Evolutionary conservation across 2,888 invertebrate species (phyloP).

Genomic region (Xestobium rufovillosum): DNA sequence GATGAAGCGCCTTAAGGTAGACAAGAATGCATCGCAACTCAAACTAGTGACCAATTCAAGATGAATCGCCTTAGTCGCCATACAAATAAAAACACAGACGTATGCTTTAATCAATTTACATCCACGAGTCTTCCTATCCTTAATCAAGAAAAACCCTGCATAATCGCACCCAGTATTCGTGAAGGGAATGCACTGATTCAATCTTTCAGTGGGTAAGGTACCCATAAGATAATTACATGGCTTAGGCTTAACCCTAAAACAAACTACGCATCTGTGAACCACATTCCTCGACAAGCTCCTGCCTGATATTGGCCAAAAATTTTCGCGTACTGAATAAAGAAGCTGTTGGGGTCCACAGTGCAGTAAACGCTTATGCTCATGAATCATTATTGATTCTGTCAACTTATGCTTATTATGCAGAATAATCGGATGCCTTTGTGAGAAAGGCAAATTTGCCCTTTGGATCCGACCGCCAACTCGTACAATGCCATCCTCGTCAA

Average conservation of each 20-base stretch:
- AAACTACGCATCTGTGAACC: no score
- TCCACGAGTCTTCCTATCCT: slow-evolving; percentile 18
- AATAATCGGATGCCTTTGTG: slow-evolving; percentile 15
- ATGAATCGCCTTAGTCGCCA: slow-evolving; percentile 29
- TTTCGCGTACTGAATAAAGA: no score
- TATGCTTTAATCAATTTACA: slow-evolving; percentile 22
- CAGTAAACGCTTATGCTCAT: no score
- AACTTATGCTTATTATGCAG: slow-evolving; percentile 7
- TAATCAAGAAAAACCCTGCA: slow-evolving; percentile 24
- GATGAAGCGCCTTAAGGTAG: slow-evolving; percentile 29
- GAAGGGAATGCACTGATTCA: slow-evolving; percentile 13
- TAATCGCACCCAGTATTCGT: slow-evolving; percentile 23
- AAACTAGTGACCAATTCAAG: slow-evolving; percentile 30
- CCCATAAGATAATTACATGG: slow-evolving; percentile 4
- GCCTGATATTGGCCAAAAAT: no score
- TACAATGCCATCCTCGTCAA: slow-evolving; percentile 7
- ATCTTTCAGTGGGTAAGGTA: slow-evolving; percentile 11
- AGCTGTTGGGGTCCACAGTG: not conserved
- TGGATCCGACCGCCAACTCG: slow-evolving; percentile 14
- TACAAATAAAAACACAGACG: slow-evolving; percentile 27
- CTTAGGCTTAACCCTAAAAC: slow-evolving; percentile 6
- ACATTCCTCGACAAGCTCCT: no score
- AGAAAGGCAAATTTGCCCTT: slow-evolving; percentile 5
- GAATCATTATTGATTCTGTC: slow-evolving; percentile 9
- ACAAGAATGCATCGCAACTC: slow-evolving; percentile 30